Evolutionary conservation across 2,113 vertebrate genomes (phyloP).

Genomic region (Eulemur macaco): DNA sequence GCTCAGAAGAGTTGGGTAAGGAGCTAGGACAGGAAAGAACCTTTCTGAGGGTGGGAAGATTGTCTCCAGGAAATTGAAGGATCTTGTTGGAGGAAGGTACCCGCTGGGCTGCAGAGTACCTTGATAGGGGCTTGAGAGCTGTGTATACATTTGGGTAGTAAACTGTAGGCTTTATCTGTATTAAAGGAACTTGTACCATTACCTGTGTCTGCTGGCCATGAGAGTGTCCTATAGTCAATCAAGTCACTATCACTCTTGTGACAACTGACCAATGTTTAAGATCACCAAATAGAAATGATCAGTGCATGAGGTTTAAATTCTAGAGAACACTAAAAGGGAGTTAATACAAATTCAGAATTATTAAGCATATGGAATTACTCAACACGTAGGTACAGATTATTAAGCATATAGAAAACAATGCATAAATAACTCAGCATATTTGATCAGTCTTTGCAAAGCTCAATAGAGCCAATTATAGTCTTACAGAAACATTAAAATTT

Average conservation of each 20-base stretch:
- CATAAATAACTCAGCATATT: background rate
- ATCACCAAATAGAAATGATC: background rate
- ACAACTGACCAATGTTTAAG: background rate
- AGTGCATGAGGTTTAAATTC: background rate
- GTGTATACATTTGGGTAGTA: no score
- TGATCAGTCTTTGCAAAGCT: background rate
- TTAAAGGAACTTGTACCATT: fast-evolving
- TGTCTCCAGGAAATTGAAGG: background rate
- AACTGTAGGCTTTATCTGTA: background rate
- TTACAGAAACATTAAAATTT: background rate
- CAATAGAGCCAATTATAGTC: fast-evolving
- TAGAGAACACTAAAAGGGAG: background rate
- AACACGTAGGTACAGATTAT: background rate
- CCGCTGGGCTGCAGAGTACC: background rate
- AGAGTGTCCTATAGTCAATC: background rate
- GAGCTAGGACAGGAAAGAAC: background rate
- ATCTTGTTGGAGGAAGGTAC: background rate
- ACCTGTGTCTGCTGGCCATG: background rate
- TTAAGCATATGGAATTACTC: background rate
- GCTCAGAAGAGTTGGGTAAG: background rate
- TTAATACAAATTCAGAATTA: background rate
- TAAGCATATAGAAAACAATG: background rate
- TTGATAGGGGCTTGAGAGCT: fast-evolving
- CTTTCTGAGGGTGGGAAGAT: background rate
- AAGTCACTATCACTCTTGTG: background rate